Conservation (phyloP, 2,113 vertebrate genomes). For the Nannobrachium achirus region DNA sequence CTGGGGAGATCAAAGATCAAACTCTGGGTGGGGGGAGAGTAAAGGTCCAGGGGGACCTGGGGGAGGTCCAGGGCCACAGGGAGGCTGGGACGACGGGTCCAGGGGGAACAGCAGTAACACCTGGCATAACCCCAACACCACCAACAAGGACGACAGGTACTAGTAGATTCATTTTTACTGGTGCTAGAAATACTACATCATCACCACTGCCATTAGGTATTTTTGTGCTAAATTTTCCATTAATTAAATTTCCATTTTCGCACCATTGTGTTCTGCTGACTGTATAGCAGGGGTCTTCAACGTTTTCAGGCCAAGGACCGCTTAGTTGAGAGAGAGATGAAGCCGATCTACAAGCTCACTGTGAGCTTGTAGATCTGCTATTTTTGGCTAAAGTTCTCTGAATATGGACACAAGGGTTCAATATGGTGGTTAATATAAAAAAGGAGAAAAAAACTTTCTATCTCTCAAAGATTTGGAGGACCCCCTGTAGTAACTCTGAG, state of each 20-base stretch:
- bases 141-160: conserved; percentile 76
- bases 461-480: too few relatives aligned
- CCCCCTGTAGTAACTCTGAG: too few relatives aligned
- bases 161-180: conserved; percentile 17
- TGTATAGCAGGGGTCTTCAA: too few relatives aligned
- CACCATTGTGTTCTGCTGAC: neutral
- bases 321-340: too few relatives aligned
- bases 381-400: too few relatives aligned
- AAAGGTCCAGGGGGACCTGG: conserved; percentile 77
- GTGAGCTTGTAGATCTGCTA: too few relatives aligned
- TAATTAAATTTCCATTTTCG: neutral
- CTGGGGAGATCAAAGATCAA: conserved; percentile 61
- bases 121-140: conserved; percentile 68
- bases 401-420: too few relatives aligned
- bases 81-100: conserved; percentile 72
- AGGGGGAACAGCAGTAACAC: conserved; percentile 47
- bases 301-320: too few relatives aligned
- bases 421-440: too few relatives aligned
- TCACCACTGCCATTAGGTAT: conserved; percentile 13
- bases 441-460: too few relatives aligned
- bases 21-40: conserved; percentile 87
- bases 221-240: neutral
- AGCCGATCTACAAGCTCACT: too few relatives aligned
- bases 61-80: conserved; percentile 82
- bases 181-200: neutral